Conservation (phyloP, 2,797 vertebrate species). For the Phoxinus dragarum region DNA sequence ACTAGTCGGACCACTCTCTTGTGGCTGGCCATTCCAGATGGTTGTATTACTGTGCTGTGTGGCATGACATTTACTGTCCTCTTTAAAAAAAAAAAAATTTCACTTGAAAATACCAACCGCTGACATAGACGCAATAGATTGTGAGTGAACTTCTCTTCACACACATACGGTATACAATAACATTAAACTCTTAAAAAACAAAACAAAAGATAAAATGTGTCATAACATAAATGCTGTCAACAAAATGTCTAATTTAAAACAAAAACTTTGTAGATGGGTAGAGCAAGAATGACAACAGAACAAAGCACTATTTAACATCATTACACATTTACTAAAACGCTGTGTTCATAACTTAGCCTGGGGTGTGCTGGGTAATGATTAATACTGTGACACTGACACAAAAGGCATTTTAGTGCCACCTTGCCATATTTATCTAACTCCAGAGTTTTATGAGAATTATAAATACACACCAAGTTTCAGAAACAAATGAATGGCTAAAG, state of each 20-base stretch:
- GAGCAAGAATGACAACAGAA: conserved; percentile 5
- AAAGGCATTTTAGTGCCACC: background rate
- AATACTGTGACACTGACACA: conserved; percentile 50
- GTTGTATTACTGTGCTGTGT: conserved; percentile 62
- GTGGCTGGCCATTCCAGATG: conserved; percentile 59
- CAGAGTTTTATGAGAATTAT: background rate
- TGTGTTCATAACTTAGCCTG: conserved; percentile 55
- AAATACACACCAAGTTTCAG: background rate
- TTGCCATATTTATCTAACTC: background rate
- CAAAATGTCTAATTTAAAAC: background rate
- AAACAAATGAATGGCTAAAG: background rate
- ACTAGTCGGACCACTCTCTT: conserved; percentile 77
- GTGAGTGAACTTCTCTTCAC: background rate
- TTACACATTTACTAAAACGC: conserved; percentile 73
- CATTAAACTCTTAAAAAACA: background rate
- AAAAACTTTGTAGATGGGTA: background rate
- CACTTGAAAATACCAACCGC: conserved; percentile 37
- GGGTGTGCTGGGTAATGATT: conserved; percentile 77
- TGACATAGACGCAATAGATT: background rate
- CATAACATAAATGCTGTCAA: background rate
- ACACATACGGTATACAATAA: conserved; percentile 1
- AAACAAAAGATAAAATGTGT: background rate
- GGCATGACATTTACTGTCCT: conserved; percentile 67
- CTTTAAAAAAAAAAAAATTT: conserved; percentile 51
- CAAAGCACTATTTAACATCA: conserved; percentile 57